Conservation (phyloP, 1,140 invertebrate genomes). For the Mamestra configurata region DNA sequence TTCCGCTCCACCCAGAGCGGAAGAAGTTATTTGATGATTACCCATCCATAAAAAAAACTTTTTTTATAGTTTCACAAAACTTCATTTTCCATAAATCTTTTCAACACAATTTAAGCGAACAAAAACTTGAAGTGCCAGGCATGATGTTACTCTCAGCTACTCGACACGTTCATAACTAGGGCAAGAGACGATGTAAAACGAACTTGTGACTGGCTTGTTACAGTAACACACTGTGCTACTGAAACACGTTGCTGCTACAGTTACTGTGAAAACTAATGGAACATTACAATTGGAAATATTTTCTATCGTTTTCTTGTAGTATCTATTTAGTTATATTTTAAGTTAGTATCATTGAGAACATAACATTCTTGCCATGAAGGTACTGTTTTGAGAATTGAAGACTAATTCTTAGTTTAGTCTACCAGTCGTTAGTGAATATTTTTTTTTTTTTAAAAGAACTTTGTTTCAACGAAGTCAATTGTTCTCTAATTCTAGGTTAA, state of each 20-base stretch:
- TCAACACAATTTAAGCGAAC: not conserved
- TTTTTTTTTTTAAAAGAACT: no score
- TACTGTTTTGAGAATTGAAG: no score
- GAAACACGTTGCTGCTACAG: not conserved
- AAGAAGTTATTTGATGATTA: no score
- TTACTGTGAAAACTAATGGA: not conserved
- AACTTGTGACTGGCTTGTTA: constrained; percentile 30
- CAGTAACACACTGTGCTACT: constrained; percentile 16
- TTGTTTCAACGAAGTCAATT: no score
- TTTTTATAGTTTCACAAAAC: not conserved
- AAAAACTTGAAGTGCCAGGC: not conserved
- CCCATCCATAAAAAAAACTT: no score
- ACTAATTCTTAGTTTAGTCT: no score
- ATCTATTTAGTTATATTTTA: not conserved
- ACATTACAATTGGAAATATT: not conserved
- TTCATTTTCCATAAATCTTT: not conserved
- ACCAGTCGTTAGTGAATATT: no score
- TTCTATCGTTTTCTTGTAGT: not conserved
- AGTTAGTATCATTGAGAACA: no score
- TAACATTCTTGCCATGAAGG: no score
- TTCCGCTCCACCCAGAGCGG: no score
- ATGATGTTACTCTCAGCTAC: constrained; percentile 13
- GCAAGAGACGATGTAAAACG: constrained; percentile 19
- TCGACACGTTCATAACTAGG: constrained; percentile 37
- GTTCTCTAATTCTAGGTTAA: no score